These are phyloP conservation scores for Lasioglossum baleicum DNA, from an alignment of 1,140 invertebrate species.

Conservation along the genomic window DNA sequence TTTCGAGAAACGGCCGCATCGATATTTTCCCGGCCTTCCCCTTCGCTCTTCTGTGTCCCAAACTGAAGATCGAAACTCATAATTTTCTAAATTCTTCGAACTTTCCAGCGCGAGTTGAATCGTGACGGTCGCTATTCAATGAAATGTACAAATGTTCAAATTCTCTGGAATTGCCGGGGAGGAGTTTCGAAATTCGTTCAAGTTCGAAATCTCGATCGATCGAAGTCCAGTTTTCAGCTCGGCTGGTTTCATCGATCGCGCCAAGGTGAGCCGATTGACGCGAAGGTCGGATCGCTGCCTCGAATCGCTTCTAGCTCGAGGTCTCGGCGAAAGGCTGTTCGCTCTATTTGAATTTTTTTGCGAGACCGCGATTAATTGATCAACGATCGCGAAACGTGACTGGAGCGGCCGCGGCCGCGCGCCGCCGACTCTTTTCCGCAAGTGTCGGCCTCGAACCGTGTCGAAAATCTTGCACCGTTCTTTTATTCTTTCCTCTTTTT, in stretches of 20 bases:
- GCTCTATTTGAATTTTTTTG: slow-evolving; percentile 30
- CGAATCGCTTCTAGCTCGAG: slow-evolving; percentile 32
- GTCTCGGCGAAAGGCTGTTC: slow-evolving; percentile 39
- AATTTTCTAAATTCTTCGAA: too few relatives aligned
- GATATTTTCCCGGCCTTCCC: slow-evolving; percentile 20
- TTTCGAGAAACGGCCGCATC: slow-evolving; percentile 42
- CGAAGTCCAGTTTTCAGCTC: slow-evolving; percentile 28
- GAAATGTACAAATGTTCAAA: too few relatives aligned
- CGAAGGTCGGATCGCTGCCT: slow-evolving; percentile 40
- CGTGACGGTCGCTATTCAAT: too few relatives aligned
- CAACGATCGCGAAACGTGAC: neutral
- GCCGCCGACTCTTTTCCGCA: neutral
- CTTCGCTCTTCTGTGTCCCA: neutral
- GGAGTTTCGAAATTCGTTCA: neutral
- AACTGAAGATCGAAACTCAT: neutral
- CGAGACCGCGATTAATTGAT: slow-evolving; percentile 22
- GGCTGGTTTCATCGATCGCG: slow-evolving; percentile 34
- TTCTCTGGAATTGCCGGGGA: too few relatives aligned
- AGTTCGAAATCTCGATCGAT: neutral
- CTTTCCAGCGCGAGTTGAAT: too few relatives aligned
- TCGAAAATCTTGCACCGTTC: slow-evolving; percentile 13
- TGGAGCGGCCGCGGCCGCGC: neutral
- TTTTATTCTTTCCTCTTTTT: neutral
- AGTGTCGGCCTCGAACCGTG: neutral
- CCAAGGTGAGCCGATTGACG: slow-evolving; percentile 34